A percentile compares a stretch with the other conserved stretches of the same genome.
Conservation (phyloP, 2,113 vertebrate species). For the Psilopogon haemacephalus region DNA sequence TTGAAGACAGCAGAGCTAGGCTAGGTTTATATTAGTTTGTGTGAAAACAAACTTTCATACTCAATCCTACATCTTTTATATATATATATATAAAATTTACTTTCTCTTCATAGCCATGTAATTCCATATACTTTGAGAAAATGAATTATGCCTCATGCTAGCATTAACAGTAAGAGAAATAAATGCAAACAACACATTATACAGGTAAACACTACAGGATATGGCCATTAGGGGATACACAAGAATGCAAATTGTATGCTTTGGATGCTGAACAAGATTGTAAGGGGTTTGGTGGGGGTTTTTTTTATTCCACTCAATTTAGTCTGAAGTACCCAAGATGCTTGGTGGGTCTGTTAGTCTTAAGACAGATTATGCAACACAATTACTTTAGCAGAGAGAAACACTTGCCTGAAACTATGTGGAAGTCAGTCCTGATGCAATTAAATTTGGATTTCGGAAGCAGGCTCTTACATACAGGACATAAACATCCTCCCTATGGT, state of each 20-base stretch:
- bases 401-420: constrained; percentile 19
- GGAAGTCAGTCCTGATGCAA: neutral
- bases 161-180: constrained; percentile 34
- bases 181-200: neutral
- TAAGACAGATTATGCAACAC: neutral
- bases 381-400: constrained; percentile 12
- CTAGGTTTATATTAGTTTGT: constrained; percentile 5
- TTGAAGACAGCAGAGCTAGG: neutral
- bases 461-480: neutral
- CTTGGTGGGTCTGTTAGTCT: neutral
- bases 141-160: constrained; percentile 24
- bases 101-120: constrained; percentile 19
- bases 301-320: constrained; percentile 5
- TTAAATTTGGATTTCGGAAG: constrained; percentile 54
- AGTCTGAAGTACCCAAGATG: neutral
- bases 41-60: constrained; percentile 3
- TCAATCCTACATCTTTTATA: neutral
- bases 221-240: neutral
- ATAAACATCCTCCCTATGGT: neutral
- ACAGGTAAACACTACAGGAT: constrained; percentile 22
- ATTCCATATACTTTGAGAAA: constrained; percentile 43
- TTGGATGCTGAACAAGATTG: neutral
- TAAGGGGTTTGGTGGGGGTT: neutral
- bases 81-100: no score
- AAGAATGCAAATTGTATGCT: neutral